Evolutionary conservation across 2,888 invertebrate genomes (phyloP).

Genomic region (Notodonta ziczac): DNA sequence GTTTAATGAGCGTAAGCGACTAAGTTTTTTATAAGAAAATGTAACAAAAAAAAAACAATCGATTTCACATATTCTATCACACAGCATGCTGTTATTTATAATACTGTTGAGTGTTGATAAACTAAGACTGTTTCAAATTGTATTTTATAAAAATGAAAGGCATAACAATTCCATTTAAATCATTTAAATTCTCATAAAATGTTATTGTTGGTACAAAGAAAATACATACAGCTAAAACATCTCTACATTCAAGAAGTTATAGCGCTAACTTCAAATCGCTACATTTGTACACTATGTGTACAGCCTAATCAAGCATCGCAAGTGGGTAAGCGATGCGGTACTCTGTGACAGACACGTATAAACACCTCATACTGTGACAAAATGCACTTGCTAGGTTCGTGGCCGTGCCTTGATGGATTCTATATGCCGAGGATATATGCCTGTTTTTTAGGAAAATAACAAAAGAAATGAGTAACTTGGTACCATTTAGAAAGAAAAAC

Average conservation of each 20-base stretch:
- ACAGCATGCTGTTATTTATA: slow-evolving; percentile 9
- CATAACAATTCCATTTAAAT: no score
- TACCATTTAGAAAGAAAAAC: no score
- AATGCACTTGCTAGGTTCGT: slow-evolving; percentile 29
- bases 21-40: slow-evolving; percentile 7
- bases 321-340: slow-evolving; percentile 40
- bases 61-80: no score
- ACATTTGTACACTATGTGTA: not conserved
- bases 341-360: slow-evolving; percentile 38
- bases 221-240: no score
- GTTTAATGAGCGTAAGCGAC: slow-evolving; percentile 22
- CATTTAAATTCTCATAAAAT: no score
- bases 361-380: slow-evolving; percentile 44
- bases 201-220: no score
- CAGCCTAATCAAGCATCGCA: slow-evolving; percentile 24
- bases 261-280: slow-evolving; percentile 14
- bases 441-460: not conserved
- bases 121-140: no score
- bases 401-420: slow-evolving; percentile 29
- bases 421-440: slow-evolving; percentile 19
- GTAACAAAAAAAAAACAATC: no score
- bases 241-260: no score
- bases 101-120: no score
- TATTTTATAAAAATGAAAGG: no score
- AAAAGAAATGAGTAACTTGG: no score